A percentile compares a stretch with the other conserved stretches of the same genome.
These are phyloP conservation scores for Acrobeloides nanus DNA, from an alignment of 2,888 invertebrate genomes.

Conservation along the genomic window DNA sequence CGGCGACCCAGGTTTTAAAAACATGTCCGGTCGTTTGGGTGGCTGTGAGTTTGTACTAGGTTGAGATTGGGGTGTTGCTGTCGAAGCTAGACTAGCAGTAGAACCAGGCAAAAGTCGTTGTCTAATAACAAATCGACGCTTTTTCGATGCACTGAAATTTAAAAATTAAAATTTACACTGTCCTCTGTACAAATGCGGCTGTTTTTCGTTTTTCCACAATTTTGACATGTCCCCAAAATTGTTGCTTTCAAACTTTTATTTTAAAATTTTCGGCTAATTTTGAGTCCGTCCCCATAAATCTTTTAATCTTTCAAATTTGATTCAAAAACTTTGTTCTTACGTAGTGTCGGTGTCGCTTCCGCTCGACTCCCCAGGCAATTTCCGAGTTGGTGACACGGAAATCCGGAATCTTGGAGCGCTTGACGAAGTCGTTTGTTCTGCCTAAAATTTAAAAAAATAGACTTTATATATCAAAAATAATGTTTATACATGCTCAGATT, in stretches of 20 bases:
- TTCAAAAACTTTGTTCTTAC: too few species aligned
- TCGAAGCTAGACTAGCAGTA: slow-evolving; percentile 27
- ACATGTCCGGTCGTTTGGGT: slow-evolving; percentile 8
- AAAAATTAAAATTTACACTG: too few species aligned
- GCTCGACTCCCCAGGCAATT: slow-evolving; percentile 15
- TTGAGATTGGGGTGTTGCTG: slow-evolving; percentile 11
- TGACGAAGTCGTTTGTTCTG: slow-evolving; percentile 1
- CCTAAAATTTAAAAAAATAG: slow-evolving; percentile 5
- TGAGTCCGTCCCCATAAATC: not conserved
- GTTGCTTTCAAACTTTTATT: too few species aligned
- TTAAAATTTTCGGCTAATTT: too few species aligned
- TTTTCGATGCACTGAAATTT: slow-evolving; percentile 9
- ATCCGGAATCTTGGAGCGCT: slow-evolving; percentile 41
- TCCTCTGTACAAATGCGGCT: not conserved
- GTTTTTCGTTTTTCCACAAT: not conserved
- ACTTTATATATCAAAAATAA: too few species aligned
- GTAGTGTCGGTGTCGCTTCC: slow-evolving; percentile 6
- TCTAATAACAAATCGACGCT: slow-evolving; percentile 23
- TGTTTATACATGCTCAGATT: slow-evolving; percentile 22
- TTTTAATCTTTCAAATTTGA: slow-evolving; percentile 2
- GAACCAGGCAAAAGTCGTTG: too few species aligned
- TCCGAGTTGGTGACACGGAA: slow-evolving; percentile 46
- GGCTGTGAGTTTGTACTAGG: slow-evolving; percentile 5
- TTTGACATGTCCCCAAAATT: too few species aligned
- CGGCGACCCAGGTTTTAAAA: slow-evolving; percentile 23